Evolutionary conservation across 2,888 invertebrate genomes (phyloP).

Genomic region (Drosophila barbarae): DNA sequence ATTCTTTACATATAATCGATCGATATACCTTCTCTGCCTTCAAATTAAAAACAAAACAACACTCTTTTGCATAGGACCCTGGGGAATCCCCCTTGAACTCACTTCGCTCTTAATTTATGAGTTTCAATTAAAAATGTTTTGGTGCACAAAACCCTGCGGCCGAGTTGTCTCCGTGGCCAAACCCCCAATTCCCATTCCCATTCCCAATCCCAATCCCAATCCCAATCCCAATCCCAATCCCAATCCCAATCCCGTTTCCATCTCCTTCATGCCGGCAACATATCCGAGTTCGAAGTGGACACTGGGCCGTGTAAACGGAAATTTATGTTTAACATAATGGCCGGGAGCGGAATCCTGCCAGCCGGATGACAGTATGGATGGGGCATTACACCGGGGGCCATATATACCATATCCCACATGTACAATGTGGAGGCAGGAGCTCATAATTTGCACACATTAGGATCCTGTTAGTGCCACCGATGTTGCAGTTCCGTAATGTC

Average conservation of each 20-base stretch:
- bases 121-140: conserved; percentile 70
- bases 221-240: background rate
- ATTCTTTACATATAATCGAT: background rate
- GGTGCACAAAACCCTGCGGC: conserved; percentile 19
- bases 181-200: too few species aligned
- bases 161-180: conserved; percentile 19
- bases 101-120: conserved; percentile 58
- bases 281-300: conserved; percentile 15
- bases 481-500: conserved; percentile 53
- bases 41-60: conserved; percentile 28
- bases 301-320: conserved; percentile 50
- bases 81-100: background rate
- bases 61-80: conserved; percentile 1
- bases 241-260: background rate
- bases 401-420: background rate
- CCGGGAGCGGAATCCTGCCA: conserved; percentile 37
- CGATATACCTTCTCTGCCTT: background rate
- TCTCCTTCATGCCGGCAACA: background rate
- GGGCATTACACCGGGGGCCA: background rate
- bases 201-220: background rate
- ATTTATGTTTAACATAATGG: conserved; percentile 70
- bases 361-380: background rate
- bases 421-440: conserved; percentile 6
- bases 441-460: conserved; percentile 65
- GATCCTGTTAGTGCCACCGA: conserved; percentile 51